These are phyloP conservation scores for Rhyacichthys aspro DNA, from an alignment of 2,797 vertebrate genomes.

Conservation along the genomic window DNA sequence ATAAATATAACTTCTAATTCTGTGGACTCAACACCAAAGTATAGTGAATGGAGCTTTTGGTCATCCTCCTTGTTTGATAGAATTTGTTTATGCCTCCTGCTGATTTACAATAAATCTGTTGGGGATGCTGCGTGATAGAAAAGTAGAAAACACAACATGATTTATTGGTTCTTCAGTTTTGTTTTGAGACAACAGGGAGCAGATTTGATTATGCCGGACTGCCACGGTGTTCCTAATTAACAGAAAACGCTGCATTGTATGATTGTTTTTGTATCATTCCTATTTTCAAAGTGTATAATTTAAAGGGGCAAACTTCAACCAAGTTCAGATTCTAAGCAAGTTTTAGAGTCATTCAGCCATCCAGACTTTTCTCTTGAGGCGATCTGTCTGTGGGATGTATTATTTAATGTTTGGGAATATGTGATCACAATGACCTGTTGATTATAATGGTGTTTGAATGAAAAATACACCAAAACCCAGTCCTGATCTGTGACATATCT, in stretches of 20 bases:
- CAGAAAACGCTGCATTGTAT: background rate
- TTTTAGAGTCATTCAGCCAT: too few species aligned
- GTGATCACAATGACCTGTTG: background rate
- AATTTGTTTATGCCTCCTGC: background rate
- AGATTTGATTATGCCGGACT: constrained; percentile 1
- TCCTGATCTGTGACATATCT: background rate
- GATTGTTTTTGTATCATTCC: background rate
- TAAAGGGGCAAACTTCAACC: background rate
- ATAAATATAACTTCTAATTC: too few species aligned
- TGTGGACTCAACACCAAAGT: too few species aligned
- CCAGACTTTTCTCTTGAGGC: too few species aligned
- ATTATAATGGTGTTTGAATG: background rate
- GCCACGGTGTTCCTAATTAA: constrained; percentile 3
- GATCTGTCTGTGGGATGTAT: too few species aligned
- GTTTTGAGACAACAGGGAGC: constrained; percentile 5
- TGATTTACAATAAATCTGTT: constrained; percentile 4
- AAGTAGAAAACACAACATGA: background rate
- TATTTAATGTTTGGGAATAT: background rate
- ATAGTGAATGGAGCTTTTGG: background rate
- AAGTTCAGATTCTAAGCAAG: background rate
- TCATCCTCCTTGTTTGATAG: background rate
- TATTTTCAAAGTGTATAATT: background rate
- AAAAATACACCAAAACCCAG: background rate
- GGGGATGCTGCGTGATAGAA: background rate
- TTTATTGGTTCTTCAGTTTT: constrained; percentile 1